Evolutionary conservation across 2,888 invertebrate species (phyloP).

Genomic region (Keiferia lycopersicella): DNA sequence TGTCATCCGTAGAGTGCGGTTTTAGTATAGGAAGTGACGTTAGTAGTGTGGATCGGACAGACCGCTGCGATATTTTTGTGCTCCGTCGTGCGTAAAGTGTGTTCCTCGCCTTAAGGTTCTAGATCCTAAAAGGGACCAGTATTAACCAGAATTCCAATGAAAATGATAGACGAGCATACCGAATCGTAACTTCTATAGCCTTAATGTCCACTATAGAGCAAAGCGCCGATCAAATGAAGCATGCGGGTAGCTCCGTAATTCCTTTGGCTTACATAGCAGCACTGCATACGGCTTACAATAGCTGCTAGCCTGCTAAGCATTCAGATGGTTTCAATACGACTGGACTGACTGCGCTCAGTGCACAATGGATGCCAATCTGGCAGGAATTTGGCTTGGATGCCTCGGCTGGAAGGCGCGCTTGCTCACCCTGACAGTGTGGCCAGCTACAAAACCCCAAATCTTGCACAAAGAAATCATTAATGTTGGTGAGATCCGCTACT

Average conservation of each 20-base stretch:
- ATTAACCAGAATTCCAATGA: too few relatives aligned
- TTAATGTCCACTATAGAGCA: slow-evolving; percentile 5
- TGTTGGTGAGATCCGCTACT: too few relatives aligned
- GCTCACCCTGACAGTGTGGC: background rate
- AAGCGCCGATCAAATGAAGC: slow-evolving; percentile 5
- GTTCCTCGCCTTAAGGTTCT: too few relatives aligned
- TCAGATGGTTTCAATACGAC: slow-evolving; percentile 67
- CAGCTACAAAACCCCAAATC: too few relatives aligned
- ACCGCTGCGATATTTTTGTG: too few relatives aligned
- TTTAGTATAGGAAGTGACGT: too few relatives aligned
- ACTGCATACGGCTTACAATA: slow-evolving; percentile 48
- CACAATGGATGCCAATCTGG: slow-evolving; percentile 74
- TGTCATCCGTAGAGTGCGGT: too few relatives aligned
- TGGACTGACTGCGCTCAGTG: slow-evolving; percentile 37
- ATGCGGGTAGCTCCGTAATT: slow-evolving; percentile 26
- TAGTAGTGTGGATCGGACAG: too few relatives aligned
- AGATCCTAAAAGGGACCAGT: too few relatives aligned
- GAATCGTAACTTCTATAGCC: background rate
- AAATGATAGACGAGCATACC: background rate
- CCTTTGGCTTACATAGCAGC: slow-evolving; percentile 26
- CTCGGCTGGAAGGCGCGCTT: slow-evolving; percentile 4
- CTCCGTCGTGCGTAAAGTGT: too few relatives aligned
- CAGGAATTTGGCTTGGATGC: slow-evolving; percentile 68
- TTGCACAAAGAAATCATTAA: too few relatives aligned
- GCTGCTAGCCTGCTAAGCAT: slow-evolving; percentile 68